These are phyloP conservation scores for Procavia capensis DNA, from an alignment of 2,113 vertebrate species.

Conservation along the genomic window DNA sequence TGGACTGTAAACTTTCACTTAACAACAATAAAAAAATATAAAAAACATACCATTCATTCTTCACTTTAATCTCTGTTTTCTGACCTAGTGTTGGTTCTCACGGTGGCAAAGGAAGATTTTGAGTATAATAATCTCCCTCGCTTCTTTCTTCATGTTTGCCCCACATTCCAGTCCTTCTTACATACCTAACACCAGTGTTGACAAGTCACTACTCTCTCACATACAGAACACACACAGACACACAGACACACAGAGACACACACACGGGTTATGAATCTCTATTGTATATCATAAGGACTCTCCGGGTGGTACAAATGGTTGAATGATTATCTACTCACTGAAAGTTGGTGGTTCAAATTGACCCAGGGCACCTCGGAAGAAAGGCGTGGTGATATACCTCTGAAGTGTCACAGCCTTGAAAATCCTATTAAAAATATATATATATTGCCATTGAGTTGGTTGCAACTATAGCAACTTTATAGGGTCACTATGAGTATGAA, in stretches of 20 bases:
- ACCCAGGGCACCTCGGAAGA: not conserved
- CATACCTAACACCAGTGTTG: too few species aligned
- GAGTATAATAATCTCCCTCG: not conserved
- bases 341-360: not conserved
- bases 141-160: not conserved
- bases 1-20: too few species aligned
- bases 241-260: not conserved
- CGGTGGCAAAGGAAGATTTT: not conserved
- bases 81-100: not conserved
- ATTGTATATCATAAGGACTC: not conserved
- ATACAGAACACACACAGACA: too few species aligned
- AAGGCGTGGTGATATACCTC: not conserved
- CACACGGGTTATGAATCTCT: not conserved
- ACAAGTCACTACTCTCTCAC: rapidly evolving
- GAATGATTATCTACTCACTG: not conserved
- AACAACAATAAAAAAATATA: too few species aligned
- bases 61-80: not conserved
- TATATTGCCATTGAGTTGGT: too few species aligned
- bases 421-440: too few species aligned
- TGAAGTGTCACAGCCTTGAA: not conserved
- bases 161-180: not conserved
- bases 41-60: too few species aligned
- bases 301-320: not conserved
- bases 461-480: too few species aligned
- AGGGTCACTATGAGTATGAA: too few species aligned